Evolutionary conservation across 2,888 invertebrate genomes (phyloP), one percentile per base, ranked within the genome.

Genomic region (Apamea crenata): DNA sequence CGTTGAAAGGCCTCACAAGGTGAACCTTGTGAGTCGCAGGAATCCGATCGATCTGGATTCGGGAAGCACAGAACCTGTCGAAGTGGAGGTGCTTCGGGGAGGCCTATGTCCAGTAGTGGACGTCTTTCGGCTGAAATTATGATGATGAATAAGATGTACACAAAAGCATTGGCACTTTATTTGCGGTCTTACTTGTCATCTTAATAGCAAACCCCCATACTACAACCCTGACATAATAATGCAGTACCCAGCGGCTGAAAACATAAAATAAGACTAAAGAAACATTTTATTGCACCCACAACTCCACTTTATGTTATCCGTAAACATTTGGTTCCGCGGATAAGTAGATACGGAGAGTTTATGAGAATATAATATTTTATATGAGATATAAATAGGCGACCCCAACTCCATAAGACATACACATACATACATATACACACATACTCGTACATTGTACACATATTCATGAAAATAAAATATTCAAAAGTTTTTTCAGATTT

Each of bases 261-360:
- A 80, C 69, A 80, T 87, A 78, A 82, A 81, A 78, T 80, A 68
- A 77, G 61, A 77, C 80, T 86, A 79, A 80, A 82, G 76, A 87
- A 89, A 85, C 81, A 86, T 88, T 88, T 88, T 89, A 90, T 81
- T 80, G 81, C 80, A 71, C 63, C 75, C 78, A 80, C 88, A 83
- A 78, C 74, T 77, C 84, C 53, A 69, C 77, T 88, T 84, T 88
- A 87, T 82, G 78, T 65, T 78, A 71, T 77, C 74, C 86, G 77
- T 84, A 86, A 89, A 87, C 84, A 87, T 89, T 86, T 70, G 65
- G 85, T 77, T 84, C 80, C 65, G 74, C 40, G 74, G 82, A 78
- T 80, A 87, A 82, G 75, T 81, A 81, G 75, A 77, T 75, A 86
- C 69, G 59, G 73, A 67, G 50, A 81, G 59, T 83, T 85, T 86